A percentile compares a stretch with the other conserved stretches of the same genome.
Conservation (phyloP, 2,113 vertebrate genomes). For the Cheilinus undulatus region DNA sequence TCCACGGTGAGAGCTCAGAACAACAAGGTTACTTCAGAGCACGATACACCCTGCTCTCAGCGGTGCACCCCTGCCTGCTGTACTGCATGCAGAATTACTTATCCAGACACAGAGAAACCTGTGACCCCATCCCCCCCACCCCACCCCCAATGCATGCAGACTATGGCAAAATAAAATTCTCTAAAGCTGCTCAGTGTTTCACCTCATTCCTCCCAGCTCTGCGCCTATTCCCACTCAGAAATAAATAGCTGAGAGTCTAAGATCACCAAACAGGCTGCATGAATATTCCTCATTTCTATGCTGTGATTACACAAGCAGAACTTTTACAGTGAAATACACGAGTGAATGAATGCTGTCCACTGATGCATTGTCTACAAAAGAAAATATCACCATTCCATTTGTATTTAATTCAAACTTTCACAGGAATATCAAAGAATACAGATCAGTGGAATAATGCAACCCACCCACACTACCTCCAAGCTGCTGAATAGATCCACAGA, state of each 20-base stretch:
- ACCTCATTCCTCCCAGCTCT: conserved; percentile 43
- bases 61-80: conserved; percentile 24
- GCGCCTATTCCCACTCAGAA: conserved; percentile 52
- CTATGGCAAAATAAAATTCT: conserved; percentile 36
- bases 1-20: conserved; percentile 56
- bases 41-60: conserved; percentile 53
- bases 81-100: conserved; percentile 70
- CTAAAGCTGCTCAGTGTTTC: conserved; percentile 41
- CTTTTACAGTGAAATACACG: conserved; percentile 39
- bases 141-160: conserved; percentile 43
- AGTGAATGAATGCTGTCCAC: conserved; percentile 9
- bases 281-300: conserved; percentile 36
- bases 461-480: conserved; percentile 32
- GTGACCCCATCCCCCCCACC: conserved; percentile 32
- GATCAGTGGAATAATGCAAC: conserved; percentile 25
- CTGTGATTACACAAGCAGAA: conserved; percentile 22
- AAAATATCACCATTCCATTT: conserved; percentile 40
- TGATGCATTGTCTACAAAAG: conserved; percentile 31
- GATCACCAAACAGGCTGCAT: conserved; percentile 32
- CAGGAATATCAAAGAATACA: conserved; percentile 26
- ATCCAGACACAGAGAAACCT: conserved; percentile 55
- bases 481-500: conserved; percentile 39
- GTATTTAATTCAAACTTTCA: conserved; percentile 43
- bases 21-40: conserved; percentile 64
- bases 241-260: conserved; percentile 49